phyloP scores from a whole-genome alignment of 2,797 vertebrate genomes.

The Naso thynnoides region DNA sequence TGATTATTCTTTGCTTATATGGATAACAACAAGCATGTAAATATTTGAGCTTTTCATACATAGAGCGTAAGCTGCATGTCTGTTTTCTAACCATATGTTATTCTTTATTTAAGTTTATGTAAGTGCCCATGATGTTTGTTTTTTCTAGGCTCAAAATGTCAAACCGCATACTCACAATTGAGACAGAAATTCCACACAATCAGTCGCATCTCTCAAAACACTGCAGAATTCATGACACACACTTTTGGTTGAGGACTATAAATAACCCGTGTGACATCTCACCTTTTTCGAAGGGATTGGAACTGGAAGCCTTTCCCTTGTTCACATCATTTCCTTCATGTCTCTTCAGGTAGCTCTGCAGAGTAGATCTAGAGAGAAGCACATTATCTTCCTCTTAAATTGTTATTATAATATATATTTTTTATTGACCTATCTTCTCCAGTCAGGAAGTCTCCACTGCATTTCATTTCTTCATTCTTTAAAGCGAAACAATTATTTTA shows the following conservation, averaged over 20 bases:
- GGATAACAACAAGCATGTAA: neutral
- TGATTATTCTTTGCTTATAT: neutral
- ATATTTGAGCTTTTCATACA: neutral
- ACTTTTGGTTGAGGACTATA: neutral
- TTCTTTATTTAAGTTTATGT: too few relatives aligned
- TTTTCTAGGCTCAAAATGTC: too few relatives aligned
- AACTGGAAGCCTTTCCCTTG: slow-evolving; percentile 34
- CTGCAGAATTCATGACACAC: neutral
- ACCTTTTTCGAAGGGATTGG: slow-evolving; percentile 92
- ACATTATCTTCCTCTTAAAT: neutral
- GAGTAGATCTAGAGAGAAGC: slow-evolving; percentile 86
- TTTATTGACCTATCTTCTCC: neutral
- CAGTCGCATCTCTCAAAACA: too few relatives aligned
- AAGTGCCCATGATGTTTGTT: too few relatives aligned
- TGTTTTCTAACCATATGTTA: neutral
- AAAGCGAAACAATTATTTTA: too few relatives aligned
- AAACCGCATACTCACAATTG: too few relatives aligned
- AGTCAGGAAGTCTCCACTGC: neutral
- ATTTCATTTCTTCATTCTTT: too few relatives aligned
- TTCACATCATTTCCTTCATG: slow-evolving; percentile 82
- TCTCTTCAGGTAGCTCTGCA: slow-evolving; percentile 93
- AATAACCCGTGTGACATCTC: slow-evolving; percentile 34
- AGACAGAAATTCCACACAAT: too few relatives aligned
- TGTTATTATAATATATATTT: neutral
- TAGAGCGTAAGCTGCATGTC: neutral